Conservation (phyloP, 2,113 vertebrate genomes). For the Embiotoca jacksoni region DNA sequence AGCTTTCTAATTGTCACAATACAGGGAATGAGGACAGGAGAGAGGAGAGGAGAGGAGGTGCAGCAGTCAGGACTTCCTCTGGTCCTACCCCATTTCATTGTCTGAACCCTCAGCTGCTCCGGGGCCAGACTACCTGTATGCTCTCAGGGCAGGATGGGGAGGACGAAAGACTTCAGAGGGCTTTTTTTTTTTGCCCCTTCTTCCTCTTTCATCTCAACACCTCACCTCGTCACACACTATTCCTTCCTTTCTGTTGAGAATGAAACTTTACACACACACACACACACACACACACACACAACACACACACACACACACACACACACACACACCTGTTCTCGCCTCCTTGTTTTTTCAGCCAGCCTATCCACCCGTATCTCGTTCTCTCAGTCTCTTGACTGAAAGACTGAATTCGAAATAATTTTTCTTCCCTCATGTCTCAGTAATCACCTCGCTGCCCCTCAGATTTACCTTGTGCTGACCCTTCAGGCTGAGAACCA, state of each 20-base stretch:
- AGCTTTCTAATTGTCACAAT: conserved; percentile 43
- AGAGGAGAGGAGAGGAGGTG: conserved; percentile 9
- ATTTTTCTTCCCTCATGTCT: no score
- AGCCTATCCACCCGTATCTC: conserved; percentile 15
- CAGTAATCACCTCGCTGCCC: no score
- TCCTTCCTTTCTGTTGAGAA: conserved; percentile 42
- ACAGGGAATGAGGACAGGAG: background rate
- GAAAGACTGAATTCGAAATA: background rate
- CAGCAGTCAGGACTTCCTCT: conserved; percentile 57
- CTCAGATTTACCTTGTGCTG: no score
- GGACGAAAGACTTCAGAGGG: conserved; percentile 62
- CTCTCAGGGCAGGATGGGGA: conserved; percentile 61
- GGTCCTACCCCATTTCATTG: conserved; percentile 53
- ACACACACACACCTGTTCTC: conserved; percentile 9
- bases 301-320: no score
- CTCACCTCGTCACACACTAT: conserved; percentile 49
- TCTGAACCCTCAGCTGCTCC: conserved; percentile 53
- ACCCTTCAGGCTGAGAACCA: no score
- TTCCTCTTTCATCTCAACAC: conserved; percentile 72
- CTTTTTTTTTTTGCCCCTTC: conserved; percentile 45
- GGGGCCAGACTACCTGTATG: conserved; percentile 53
- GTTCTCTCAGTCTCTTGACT: conserved; percentile 7
- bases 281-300: conserved; percentile 4
- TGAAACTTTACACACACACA: conserved; percentile 38
- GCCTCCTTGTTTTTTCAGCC: conserved; percentile 11